Evolutionary conservation across 1,140 invertebrate species (phyloP), one percentile per base, ranked within the genome.

Genomic region (Ericerus pela): DNA sequence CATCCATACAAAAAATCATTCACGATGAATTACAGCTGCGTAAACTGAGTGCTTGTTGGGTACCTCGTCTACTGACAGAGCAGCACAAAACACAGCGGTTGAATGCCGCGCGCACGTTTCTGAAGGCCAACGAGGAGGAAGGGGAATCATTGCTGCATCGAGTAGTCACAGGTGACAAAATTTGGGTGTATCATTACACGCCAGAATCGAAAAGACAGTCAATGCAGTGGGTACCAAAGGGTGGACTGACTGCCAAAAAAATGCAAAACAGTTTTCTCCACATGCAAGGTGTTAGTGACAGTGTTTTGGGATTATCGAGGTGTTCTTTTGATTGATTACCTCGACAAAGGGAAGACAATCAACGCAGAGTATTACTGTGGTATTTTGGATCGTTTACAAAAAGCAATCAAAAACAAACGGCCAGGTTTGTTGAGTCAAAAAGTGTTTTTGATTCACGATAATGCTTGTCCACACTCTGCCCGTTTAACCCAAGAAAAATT

Each of bases 391-490:
- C 57, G 55, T 20, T 51, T 60, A 16, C 22, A 51, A 20, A 52
- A 29, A 1, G 58, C 59, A 1, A 62, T 64, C 27, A 53, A 62
- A 29, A 63, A 63, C 59, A 62, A 61, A 57, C 38, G 60, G 29
- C 36, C 53, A 8, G 53, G 60, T 55, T 53, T 60, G 38, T 53
- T 64, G 47, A 61, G 16, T 28, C 16, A n/a, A 38, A 36, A 53
- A 59, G 54, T 66, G 20, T 51, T 61, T 33, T 54, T 66, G 12
- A 54, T 62, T 22, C 63, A 69, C 54, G 67, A 70, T 61, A 72
- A 70, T 52, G 64, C 67, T n/a, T 56, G 60, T 26, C 64, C 63
- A 18, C 63, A 71, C 55, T 54, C 57, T 29, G 58, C 59, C 36
- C 16, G 18, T 16, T 2, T 41, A 28, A 66, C 63, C 22, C 31